Conservation (phyloP, 2,797 vertebrate genomes). For the Taenioides sp. region DNA sequence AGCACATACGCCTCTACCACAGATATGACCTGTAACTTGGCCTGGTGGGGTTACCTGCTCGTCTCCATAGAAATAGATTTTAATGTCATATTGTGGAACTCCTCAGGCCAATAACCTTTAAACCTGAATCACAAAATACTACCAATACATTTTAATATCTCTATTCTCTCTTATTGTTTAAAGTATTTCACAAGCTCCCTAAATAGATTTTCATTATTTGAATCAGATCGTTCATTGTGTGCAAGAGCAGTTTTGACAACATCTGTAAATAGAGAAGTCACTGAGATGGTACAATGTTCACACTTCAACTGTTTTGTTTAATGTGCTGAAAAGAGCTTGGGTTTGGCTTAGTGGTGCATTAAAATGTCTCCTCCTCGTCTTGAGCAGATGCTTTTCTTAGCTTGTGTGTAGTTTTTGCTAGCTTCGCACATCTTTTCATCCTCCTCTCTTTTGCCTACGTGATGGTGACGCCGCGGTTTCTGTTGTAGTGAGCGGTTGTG, state of each 20-base stretch:
- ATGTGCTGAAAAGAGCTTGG: background rate
- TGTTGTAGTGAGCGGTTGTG: slow-evolving; percentile 10
- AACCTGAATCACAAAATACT: background rate
- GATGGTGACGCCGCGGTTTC: slow-evolving; percentile 29
- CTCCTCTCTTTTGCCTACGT: slow-evolving; percentile 23
- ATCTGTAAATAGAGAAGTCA: background rate
- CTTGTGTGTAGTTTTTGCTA: slow-evolving; percentile 22
- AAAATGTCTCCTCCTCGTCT: slow-evolving; percentile 11
- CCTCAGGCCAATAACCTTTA: background rate
- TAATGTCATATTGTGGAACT: too few species aligned
- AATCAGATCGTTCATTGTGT: background rate
- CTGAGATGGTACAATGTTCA: background rate
- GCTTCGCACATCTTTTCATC: slow-evolving; percentile 20
- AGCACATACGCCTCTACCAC: too few species aligned
- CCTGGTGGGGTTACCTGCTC: too few species aligned
- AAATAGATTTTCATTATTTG: background rate
- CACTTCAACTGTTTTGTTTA: background rate
- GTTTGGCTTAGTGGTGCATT: slow-evolving; percentile 14
- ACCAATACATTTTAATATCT: background rate
- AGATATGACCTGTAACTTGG: too few species aligned
- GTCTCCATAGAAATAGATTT: too few species aligned
- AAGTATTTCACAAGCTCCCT: too few species aligned
- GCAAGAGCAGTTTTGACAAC: background rate
- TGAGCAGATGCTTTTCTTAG: slow-evolving; percentile 3
- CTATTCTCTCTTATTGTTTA: too few species aligned